A percentile compares a stretch with the other conserved stretches of the same genome.
Evolutionary conservation across 2,888 invertebrate species (phyloP).

Genomic region (Polydrusus cervinus): DNA sequence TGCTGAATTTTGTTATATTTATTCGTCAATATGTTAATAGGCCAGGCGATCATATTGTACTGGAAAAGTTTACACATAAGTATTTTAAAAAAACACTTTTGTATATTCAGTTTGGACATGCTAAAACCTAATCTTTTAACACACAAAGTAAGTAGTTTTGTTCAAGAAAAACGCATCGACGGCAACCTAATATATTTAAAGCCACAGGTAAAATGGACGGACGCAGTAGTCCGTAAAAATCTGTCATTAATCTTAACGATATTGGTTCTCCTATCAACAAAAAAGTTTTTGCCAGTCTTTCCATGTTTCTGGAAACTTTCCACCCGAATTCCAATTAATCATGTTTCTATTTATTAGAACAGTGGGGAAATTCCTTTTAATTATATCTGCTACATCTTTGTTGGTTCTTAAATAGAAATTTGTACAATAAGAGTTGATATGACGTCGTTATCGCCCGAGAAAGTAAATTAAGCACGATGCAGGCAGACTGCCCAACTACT

Average conservation of each 20-base stretch:
- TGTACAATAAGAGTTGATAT: too few species aligned
- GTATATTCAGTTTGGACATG: too few species aligned
- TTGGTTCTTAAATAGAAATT: too few species aligned
- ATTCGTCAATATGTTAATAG: too few species aligned
- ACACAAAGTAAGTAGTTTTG: conserved; percentile 8
- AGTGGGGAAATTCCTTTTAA: conserved; percentile 21
- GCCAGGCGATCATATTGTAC: too few species aligned
- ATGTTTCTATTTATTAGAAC: conserved; percentile 46
- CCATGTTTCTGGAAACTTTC: conserved; percentile 35
- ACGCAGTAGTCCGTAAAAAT: conserved; percentile 49
- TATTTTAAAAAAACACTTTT: too few species aligned
- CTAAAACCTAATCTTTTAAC: too few species aligned
- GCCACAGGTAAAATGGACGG: conserved; percentile 21
- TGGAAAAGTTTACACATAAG: too few species aligned
- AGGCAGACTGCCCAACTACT: too few species aligned
- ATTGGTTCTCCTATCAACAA: conserved; percentile 47
- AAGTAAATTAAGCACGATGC: too few species aligned
- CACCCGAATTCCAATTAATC: conserved; percentile 36
- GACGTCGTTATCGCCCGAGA: too few species aligned
- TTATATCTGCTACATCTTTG: conserved; percentile 29
- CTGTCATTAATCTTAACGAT: conserved; percentile 50
- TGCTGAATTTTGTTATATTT: background rate
- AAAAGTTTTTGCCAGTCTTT: conserved; percentile 50
- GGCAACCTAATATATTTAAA: conserved; percentile 19
- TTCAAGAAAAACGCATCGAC: conserved; percentile 2